Conservation (phyloP, 2,888 invertebrate genomes). For the Diaperis boleti region DNA sequence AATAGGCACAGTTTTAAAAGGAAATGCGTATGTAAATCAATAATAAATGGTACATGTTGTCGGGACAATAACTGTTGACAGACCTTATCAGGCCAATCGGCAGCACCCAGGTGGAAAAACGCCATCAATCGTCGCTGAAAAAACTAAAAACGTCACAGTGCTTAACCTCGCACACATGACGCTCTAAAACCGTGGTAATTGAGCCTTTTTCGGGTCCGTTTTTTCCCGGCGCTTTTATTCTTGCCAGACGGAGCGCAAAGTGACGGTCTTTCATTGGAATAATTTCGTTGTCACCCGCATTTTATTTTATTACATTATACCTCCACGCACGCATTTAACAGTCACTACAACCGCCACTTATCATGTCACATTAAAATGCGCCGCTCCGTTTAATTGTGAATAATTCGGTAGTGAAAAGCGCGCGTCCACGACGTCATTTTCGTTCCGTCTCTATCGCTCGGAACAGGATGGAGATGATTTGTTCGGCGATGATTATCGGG, state of each 20-base stretch:
- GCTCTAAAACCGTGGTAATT: slow-evolving; percentile 38
- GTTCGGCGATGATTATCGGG: slow-evolving; percentile 26
- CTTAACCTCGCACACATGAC: slow-evolving; percentile 37
- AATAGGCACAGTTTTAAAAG: too few species aligned
- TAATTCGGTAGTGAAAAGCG: slow-evolving; percentile 29
- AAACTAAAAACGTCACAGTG: slow-evolving; percentile 31
- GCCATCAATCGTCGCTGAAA: too few species aligned
- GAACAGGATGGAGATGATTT: slow-evolving; percentile 35
- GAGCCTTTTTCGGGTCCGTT: slow-evolving; percentile 24
- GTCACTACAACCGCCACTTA: slow-evolving; percentile 35
- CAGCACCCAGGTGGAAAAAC: too few species aligned
- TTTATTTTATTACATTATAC: slow-evolving; percentile 38
- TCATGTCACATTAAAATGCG: slow-evolving; percentile 38
- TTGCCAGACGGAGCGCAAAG: slow-evolving; percentile 41
- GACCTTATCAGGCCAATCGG: too few species aligned
- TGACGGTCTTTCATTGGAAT: slow-evolving; percentile 36
- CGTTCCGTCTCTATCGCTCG: slow-evolving; percentile 9
- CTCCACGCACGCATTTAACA: slow-evolving; percentile 20
- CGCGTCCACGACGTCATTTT: slow-evolving; percentile 21
- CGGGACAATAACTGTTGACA: too few species aligned
- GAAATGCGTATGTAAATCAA: too few species aligned
- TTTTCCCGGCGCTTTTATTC: slow-evolving; percentile 37
- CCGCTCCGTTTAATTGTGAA: slow-evolving; percentile 36
- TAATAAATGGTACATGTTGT: too few species aligned
- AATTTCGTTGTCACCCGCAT: slow-evolving; percentile 41